Conservation (phyloP, 2,113 vertebrate genomes). For the Corydoras sp. region DNA sequence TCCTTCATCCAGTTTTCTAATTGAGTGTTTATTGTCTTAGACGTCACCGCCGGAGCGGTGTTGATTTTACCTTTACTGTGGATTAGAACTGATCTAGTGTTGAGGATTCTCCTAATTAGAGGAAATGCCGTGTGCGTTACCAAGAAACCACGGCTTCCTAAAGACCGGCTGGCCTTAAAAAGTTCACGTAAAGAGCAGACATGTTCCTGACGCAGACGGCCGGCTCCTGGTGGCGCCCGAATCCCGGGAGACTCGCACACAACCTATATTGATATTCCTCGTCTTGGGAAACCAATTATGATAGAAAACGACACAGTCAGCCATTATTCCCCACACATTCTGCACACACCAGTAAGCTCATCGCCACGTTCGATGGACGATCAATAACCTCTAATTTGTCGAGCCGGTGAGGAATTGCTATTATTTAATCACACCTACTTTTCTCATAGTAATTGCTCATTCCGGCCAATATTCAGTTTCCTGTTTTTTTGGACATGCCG, state of each 20-base stretch:
- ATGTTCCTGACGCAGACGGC: constrained; percentile 40
- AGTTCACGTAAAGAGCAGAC: constrained; percentile 32
- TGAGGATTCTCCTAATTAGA: no score
- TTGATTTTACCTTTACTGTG: neutral
- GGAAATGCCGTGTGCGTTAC: no score
- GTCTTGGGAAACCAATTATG: constrained; percentile 30
- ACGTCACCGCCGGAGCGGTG: neutral
- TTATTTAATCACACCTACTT: constrained; percentile 6
- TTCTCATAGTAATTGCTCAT: neutral
- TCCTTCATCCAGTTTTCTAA: neutral
- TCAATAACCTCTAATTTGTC: constrained; percentile 9
- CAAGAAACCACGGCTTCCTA: neutral
- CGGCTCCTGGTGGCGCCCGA: constrained; percentile 37
- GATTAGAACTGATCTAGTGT: neutral
- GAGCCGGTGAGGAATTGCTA: neutral
- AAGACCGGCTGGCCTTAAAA: constrained; percentile 22
- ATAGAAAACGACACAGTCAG: constrained; percentile 28
- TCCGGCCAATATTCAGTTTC: no score
- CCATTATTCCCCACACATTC: constrained; percentile 11
- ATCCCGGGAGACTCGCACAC: constrained; percentile 13
- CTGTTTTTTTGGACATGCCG: no score
- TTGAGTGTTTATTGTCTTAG: neutral
- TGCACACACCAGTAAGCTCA: constrained; percentile 4
- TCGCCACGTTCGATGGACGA: constrained; percentile 19
- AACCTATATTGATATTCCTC: neutral